These are phyloP conservation scores for Hoplostethus atlanticus DNA, from an alignment of 2,797 vertebrate species.

Conservation along the genomic window DNA sequence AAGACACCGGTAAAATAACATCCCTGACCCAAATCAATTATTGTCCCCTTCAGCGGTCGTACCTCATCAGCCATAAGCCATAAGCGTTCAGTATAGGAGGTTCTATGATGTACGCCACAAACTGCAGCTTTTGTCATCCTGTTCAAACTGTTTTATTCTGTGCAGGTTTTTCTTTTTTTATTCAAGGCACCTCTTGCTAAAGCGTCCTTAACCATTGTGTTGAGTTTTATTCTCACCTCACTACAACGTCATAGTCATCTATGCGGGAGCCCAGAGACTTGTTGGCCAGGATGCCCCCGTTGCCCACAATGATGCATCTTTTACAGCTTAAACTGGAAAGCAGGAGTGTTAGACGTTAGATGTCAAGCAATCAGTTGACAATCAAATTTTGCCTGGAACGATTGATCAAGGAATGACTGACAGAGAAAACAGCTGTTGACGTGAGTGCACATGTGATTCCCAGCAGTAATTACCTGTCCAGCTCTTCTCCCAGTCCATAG, in stretches of 20 bases:
- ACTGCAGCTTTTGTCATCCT: not conserved
- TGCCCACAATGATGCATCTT: conserved; percentile 95
- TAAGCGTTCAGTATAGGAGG: not conserved
- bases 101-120: not conserved
- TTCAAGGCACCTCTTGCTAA: not conserved
- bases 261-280: conserved; percentile 96
- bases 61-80: not conserved
- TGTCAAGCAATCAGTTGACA: no score
- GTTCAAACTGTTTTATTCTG: not conserved
- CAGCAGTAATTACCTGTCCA: conserved; percentile 75
- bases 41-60: not conserved
- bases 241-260: conserved; percentile 94
- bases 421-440: not conserved
- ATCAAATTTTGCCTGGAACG: no score
- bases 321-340: conserved; percentile 90
- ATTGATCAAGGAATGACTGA: not conserved
- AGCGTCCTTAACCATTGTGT: not conserved
- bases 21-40: not conserved
- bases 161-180: not conserved
- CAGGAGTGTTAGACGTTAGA: conserved; percentile 27
- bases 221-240: conserved; percentile 88
- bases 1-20: not conserved
- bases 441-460: not conserved
- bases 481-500: conserved; percentile 72
- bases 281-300: conserved; percentile 95